Evolutionary conservation across 2,888 invertebrate species (phyloP).

Genomic region (Anoncus sp.): DNA sequence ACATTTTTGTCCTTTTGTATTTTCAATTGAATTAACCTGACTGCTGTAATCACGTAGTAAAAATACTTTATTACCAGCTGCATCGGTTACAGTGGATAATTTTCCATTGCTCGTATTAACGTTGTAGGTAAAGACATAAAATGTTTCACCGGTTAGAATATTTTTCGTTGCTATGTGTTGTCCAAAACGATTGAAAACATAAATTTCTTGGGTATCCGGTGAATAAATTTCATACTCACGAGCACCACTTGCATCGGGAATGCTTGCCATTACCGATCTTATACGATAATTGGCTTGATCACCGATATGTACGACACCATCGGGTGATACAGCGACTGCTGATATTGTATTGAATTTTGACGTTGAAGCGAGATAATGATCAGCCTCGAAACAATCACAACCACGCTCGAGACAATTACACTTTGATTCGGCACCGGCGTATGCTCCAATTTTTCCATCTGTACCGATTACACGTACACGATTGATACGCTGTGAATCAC

Average conservation of each 20-base stretch:
- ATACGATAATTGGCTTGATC: constrained; percentile 97
- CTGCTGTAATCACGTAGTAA: constrained; percentile 92
- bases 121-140: constrained; percentile 97
- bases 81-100: constrained; percentile 96
- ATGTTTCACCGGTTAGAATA: constrained; percentile 96
- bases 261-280: constrained; percentile 94
- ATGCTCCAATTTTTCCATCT: constrained; percentile 96
- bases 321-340: constrained; percentile 96
- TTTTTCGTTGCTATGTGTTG: constrained; percentile 97
- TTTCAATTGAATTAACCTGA: constrained; percentile 97
- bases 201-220: constrained; percentile 97
- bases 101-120: constrained; percentile 98
- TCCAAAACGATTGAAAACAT: constrained; percentile 96
- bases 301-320: constrained; percentile 97
- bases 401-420: constrained; percentile 96
- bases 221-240: constrained; percentile 97
- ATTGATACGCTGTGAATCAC: constrained; percentile 97
- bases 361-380: constrained; percentile 95
- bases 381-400: constrained; percentile 97
- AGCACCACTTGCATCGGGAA: constrained; percentile 92
- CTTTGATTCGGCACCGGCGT: constrained; percentile 97
- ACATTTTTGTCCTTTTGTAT: constrained; percentile 96
- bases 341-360: constrained; percentile 98
- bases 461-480: constrained; percentile 95
- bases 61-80: constrained; percentile 95